Conservation (phyloP, 2,888 invertebrate species). For the Congeria kusceri region DNA sequence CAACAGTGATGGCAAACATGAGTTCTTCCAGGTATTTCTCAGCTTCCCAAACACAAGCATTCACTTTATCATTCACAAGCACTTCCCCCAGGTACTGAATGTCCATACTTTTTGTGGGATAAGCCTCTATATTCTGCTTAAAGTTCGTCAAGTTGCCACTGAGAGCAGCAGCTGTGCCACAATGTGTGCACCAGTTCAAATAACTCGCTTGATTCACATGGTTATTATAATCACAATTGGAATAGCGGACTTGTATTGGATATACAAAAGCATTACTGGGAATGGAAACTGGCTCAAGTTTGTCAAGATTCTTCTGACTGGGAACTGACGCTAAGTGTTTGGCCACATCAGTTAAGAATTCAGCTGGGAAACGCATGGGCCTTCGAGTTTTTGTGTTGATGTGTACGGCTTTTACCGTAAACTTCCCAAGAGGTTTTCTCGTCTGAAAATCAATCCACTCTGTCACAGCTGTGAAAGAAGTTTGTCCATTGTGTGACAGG, state of each 20-base stretch:
- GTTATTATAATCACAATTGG: slow-evolving; percentile 41
- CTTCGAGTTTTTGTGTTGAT: slow-evolving; percentile 24
- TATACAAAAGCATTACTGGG: slow-evolving; percentile 8
- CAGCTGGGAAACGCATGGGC: slow-evolving; percentile 23
- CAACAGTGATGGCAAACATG: slow-evolving; percentile 17
- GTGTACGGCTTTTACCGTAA: slow-evolving; percentile 7
- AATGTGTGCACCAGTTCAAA: slow-evolving; percentile 36
- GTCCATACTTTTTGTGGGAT: slow-evolving; percentile 28
- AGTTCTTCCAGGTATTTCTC: slow-evolving; percentile 5
- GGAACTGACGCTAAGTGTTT: background rate
- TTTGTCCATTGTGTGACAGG: slow-evolving; percentile 14
- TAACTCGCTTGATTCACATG: slow-evolving; percentile 37
- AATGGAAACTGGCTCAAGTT: too few relatives aligned
- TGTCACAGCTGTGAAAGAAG: background rate
- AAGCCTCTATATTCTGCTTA: slow-evolving; percentile 21
- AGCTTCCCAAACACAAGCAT: slow-evolving; percentile 37
- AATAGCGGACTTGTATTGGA: slow-evolving; percentile 25
- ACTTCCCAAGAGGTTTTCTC: slow-evolving; percentile 4
- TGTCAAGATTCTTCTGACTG: slow-evolving; percentile 8
- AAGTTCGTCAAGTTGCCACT: slow-evolving; percentile 21
- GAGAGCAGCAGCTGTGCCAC: slow-evolving; percentile 9
- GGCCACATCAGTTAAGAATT: background rate
- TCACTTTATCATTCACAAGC: slow-evolving; percentile 34
- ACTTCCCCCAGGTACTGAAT: slow-evolving; percentile 43
- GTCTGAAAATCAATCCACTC: slow-evolving; percentile 27